Evolutionary conservation across 2,113 vertebrate genomes (phyloP).

Genomic region (Trematocara stigmaticum): DNA sequence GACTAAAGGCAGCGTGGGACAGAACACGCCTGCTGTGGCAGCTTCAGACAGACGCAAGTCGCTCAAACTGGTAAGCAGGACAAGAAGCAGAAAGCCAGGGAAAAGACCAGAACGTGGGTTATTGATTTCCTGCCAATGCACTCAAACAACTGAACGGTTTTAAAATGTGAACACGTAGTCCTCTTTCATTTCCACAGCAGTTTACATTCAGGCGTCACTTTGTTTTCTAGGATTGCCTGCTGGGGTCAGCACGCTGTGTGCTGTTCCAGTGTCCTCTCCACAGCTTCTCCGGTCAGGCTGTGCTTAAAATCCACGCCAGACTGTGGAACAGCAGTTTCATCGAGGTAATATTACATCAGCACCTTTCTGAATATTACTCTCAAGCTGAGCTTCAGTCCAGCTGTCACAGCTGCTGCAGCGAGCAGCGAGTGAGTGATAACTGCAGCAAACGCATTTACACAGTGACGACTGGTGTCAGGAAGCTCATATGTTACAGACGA

Average conservation of each 20-base stretch:
- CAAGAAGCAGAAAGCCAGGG: rapidly evolving
- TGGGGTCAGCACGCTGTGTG: conserved; percentile 79
- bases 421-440: neutral
- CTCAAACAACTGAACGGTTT: rapidly evolving
- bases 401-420: neutral
- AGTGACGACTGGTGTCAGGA: neutral
- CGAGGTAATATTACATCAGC: conserved; percentile 67
- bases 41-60: conserved; percentile 80
- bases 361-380: neutral
- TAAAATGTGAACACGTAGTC: neutral
- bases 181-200: neutral
- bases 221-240: conserved; percentile 78
- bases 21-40: conserved; percentile 69
- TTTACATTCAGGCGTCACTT: neutral
- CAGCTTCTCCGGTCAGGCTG: conserved; percentile 79
- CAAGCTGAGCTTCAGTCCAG: neutral
- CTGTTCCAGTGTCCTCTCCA: conserved; percentile 83
- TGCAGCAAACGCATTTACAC: neutral
- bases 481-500: neutral
- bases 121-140: neutral
- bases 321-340: conserved; percentile 94
- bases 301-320: conserved; percentile 79
- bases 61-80: conserved; percentile 77
- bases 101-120: neutral
- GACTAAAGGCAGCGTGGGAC: conserved; percentile 35